Evolutionary conservation across 2,113 vertebrate genomes (phyloP).

Genomic region (Pelmatolapia mariae): DNA sequence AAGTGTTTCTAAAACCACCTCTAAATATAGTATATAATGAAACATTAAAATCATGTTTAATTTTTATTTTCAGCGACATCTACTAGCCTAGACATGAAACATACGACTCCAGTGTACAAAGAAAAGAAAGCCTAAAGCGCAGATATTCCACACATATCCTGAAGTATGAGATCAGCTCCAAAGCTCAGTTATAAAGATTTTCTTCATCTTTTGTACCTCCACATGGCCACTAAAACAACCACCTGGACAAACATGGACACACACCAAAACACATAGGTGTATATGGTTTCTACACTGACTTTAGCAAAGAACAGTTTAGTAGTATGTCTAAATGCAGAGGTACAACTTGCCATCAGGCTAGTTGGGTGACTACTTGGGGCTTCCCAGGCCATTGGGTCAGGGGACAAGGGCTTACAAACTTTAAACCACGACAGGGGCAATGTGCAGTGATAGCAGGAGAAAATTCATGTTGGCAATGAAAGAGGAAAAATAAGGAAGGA

Average conservation of each 20-base stretch:
- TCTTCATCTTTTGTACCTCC: not conserved
- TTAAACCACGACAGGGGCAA: not conserved
- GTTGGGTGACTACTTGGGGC: accelerated
- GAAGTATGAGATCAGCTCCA: not conserved
- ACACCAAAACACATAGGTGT: not conserved
- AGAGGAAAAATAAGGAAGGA: not conserved
- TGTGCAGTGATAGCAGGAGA: not conserved
- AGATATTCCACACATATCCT: not conserved
- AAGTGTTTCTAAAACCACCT: not conserved
- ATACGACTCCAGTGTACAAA: not conserved
- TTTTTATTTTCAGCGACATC: accelerated
- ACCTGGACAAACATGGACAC: not conserved
- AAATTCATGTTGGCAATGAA: not conserved
- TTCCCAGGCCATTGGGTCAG: accelerated
- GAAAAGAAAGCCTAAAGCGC: not conserved
- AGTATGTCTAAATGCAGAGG: not conserved
- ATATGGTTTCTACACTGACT: not conserved
- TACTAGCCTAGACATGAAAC: not conserved
- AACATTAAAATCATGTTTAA: not conserved
- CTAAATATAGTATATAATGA: not conserved
- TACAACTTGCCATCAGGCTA: not conserved
- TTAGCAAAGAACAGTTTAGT: not conserved
- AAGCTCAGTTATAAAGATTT: accelerated
- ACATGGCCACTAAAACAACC: not conserved
- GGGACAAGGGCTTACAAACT: not conserved